Conservation (phyloP, 1,140 invertebrate species). For the Anastatus disparis region DNA sequence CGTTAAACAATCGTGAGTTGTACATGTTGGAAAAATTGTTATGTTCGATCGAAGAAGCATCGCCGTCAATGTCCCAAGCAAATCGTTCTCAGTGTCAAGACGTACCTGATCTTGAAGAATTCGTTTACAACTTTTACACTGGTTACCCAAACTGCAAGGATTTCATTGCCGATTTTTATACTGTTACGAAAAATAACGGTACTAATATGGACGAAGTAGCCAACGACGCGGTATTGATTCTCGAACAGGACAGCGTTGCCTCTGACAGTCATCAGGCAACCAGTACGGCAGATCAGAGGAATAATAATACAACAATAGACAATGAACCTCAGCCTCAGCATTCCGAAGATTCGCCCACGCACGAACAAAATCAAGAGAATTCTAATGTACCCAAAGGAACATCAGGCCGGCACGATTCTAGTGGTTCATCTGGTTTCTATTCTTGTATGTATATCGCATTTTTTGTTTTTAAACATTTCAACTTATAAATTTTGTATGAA, state of each 20-base stretch:
- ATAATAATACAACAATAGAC: neutral
- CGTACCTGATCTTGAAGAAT: constrained; percentile 74
- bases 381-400: too few species aligned
- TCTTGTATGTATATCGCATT: constrained; percentile 13
- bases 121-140: constrained; percentile 77
- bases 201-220: constrained; percentile 63
- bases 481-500: too few species aligned
- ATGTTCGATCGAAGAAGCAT: constrained; percentile 88
- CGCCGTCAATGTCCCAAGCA: constrained; percentile 60
- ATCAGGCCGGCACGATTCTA: constrained; percentile 11
- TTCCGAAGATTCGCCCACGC: neutral
- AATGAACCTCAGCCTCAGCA: neutral
- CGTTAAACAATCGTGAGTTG: constrained; percentile 84
- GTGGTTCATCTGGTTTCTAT: constrained; percentile 31
- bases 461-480: too few species aligned
- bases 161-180: constrained; percentile 69
- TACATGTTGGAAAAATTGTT: constrained; percentile 86
- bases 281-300: neutral
- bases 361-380: neutral
- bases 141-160: constrained; percentile 77
- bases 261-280: neutral
- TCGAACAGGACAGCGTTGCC: constrained; percentile 46
- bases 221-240: constrained; percentile 58
- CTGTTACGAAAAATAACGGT: constrained; percentile 60
- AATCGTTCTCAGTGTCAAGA: constrained; percentile 56